These are phyloP conservation scores for Griposia aprilina DNA, from an alignment of 2,888 invertebrate genomes.

Conservation along the genomic window DNA sequence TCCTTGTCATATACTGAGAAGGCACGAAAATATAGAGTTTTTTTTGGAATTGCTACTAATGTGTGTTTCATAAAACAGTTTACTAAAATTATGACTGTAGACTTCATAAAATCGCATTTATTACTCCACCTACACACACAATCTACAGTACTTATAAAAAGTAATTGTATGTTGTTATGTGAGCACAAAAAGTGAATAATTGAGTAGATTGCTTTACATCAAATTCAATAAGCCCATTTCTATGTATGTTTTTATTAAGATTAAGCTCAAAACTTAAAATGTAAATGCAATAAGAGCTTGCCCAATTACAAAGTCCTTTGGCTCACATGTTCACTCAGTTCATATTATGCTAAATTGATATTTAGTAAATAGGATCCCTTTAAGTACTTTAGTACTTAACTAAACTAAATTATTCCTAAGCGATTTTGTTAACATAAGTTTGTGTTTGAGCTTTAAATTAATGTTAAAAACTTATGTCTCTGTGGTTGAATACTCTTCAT, in stretches of 20 bases:
- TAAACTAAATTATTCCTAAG: conserved; percentile 62
- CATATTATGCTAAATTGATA: conserved; percentile 55
- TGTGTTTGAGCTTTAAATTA: conserved; percentile 52
- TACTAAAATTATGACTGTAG: neutral
- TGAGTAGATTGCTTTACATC: neutral
- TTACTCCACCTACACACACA: neutral
- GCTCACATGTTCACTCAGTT: conserved; percentile 31
- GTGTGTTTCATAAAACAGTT: no score
- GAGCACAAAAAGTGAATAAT: neutral
- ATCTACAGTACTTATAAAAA: neutral
- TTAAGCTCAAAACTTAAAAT: conserved; percentile 13
- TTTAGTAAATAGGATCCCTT: conserved; percentile 55
- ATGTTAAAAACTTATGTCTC: conserved; percentile 60
- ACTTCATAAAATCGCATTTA: neutral
- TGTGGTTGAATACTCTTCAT: conserved; percentile 41
- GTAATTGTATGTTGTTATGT: neutral
- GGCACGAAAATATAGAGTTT: neutral
- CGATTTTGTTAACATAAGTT: conserved; percentile 58
- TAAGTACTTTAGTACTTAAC: conserved; percentile 53
- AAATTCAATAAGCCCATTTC: neutral
- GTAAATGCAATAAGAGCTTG: conserved; percentile 18
- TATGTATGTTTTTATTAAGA: neutral
- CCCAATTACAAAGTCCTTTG: conserved; percentile 23
- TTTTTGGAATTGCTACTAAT: no score
- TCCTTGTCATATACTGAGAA: neutral